These are phyloP conservation scores for Nemotelus pantherinus DNA, from an alignment of 2,888 invertebrate genomes.

Conservation along the genomic window DNA sequence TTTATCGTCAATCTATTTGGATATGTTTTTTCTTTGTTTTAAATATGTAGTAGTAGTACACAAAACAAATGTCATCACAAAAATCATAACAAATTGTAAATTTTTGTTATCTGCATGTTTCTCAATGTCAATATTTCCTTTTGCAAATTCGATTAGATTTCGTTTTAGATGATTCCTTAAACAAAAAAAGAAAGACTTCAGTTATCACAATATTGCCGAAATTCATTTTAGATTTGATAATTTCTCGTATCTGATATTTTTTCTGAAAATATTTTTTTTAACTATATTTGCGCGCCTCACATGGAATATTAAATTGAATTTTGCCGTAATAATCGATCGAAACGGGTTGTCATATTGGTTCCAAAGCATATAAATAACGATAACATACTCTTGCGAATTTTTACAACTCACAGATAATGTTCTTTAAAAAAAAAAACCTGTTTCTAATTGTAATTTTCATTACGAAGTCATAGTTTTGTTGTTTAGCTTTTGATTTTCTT, in stretches of 20 bases:
- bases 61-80: slow-evolving; percentile 53
- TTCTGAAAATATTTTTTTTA: slow-evolving; percentile 60
- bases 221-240: slow-evolving; percentile 48
- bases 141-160: slow-evolving; percentile 47
- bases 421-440: neutral
- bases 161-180: slow-evolving; percentile 56
- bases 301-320: slow-evolving; percentile 50
- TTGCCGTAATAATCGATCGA: slow-evolving; percentile 35
- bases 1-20: slow-evolving; percentile 4
- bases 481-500: slow-evolving; percentile 1
- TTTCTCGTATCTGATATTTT: neutral
- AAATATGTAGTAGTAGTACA: slow-evolving; percentile 54
- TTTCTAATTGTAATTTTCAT: slow-evolving; percentile 47
- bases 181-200: slow-evolving; percentile 33
- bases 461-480: slow-evolving; percentile 46
- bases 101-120: slow-evolving; percentile 61
- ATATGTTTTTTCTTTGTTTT: slow-evolving; percentile 43
- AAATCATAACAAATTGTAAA: slow-evolving; percentile 47
- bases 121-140: slow-evolving; percentile 63
- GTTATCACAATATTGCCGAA: slow-evolving; percentile 49
- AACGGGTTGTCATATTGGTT: slow-evolving; percentile 46
- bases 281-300: slow-evolving; percentile 64
- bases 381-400: neutral
- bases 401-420: no score
- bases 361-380: slow-evolving; percentile 40